A percentile compares a stretch with the other conserved stretches of the same genome.
Evolutionary conservation across 2,113 vertebrate species (phyloP).

Genomic region (Nibea coibor): DNA sequence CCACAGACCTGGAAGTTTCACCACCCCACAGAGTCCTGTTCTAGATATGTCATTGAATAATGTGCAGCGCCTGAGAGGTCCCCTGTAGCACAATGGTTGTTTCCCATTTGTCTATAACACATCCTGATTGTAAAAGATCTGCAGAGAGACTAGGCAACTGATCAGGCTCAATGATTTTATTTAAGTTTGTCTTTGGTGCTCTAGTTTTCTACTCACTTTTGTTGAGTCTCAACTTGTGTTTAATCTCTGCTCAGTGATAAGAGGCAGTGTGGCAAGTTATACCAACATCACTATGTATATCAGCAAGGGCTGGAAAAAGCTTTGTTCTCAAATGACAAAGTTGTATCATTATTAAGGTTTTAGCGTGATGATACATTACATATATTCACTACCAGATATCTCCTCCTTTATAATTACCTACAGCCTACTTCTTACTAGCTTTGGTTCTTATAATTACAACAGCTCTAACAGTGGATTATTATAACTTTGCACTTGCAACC

Average conservation of each 20-base stretch:
- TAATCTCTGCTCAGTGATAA: not conserved
- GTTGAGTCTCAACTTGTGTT: not conserved
- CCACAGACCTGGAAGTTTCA: constrained; percentile 55
- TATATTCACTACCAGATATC: not conserved
- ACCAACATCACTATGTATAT: not conserved
- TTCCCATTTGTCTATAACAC: constrained; percentile 4
- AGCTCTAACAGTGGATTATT: no score
- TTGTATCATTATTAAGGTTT: no score
- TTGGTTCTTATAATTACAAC: no score
- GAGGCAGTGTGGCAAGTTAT: not conserved
- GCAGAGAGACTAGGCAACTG: not conserved
- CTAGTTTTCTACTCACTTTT: not conserved
- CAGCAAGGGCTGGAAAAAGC: not conserved
- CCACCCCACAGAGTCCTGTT: constrained; percentile 66
- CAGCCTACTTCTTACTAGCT: not conserved
- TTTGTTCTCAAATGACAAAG: not conserved
- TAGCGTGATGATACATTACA: no score
- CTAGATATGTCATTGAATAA: constrained; percentile 74
- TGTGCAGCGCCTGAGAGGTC: constrained; percentile 44
- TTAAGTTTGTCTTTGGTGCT: constrained; percentile 5
- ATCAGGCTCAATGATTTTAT: constrained; percentile 31
- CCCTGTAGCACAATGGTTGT: constrained; percentile 23
- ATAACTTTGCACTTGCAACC: no score
- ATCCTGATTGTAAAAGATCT: constrained; percentile 13
- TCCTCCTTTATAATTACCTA: not conserved